Evolutionary conservation across 1,140 invertebrate genomes (phyloP).

Genomic region (Drosophila aff.): DNA sequence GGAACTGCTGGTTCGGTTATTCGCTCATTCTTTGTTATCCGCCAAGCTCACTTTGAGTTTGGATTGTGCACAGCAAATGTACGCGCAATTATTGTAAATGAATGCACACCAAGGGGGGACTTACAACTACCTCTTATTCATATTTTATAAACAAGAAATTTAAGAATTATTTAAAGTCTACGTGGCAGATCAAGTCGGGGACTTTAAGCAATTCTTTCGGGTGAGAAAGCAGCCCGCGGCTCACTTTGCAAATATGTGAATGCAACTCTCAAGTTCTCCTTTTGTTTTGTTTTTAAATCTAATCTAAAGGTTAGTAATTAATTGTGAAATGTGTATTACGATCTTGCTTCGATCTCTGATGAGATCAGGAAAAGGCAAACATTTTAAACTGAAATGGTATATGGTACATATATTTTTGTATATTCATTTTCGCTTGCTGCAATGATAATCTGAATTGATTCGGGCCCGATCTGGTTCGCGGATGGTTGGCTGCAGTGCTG

Average conservation of each 20-base stretch:
- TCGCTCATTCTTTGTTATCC: conserved; percentile 40
- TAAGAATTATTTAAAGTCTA: neutral
- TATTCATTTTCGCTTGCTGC: neutral
- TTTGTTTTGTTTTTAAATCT: neutral
- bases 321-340: neutral
- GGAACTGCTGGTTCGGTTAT: conserved; percentile 45
- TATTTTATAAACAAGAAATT: neutral
- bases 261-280: neutral
- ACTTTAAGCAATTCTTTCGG: neutral
- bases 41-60: conserved; percentile 28
- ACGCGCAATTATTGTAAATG: conserved; percentile 73
- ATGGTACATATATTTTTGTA: neutral
- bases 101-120: conserved; percentile 20
- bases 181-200: too few species aligned
- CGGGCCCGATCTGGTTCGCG: conserved; percentile 4
- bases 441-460: conserved; percentile 8
- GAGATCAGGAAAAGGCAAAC: neutral
- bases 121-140: neutral
- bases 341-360: neutral
- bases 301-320: too few species aligned
- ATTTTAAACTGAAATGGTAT: neutral
- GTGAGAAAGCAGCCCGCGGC: too few species aligned
- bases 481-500: conserved; percentile 13
- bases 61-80: conserved; percentile 55
- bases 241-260: too few species aligned